These are phyloP conservation scores for Ceratosolen solmsi DNA, from an alignment of 1,140 invertebrate species.

Conservation along the genomic window DNA sequence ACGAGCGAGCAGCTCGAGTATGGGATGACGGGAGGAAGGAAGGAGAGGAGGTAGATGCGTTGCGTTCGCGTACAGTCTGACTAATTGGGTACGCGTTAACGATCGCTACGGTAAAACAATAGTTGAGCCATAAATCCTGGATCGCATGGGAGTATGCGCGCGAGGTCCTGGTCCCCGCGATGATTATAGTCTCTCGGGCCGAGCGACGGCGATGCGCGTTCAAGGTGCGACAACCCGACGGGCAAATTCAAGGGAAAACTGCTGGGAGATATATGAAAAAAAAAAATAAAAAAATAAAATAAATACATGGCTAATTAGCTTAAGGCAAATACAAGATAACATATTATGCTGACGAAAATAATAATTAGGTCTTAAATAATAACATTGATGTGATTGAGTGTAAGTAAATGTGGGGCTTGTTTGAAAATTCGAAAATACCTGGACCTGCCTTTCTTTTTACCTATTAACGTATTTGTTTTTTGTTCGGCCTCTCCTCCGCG, in stretches of 20 bases:
- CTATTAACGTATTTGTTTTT: constrained; percentile 29
- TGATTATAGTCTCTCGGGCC: neutral
- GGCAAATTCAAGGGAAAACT: neutral
- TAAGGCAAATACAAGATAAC: no score
- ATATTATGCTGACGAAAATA: no score
- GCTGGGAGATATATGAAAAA: no score
- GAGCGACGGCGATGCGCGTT: neutral
- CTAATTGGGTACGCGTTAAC: constrained; percentile 54
- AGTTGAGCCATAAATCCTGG: constrained; percentile 48
- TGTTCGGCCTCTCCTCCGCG: no score
- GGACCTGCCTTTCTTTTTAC: neutral
- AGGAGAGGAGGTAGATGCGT: no score
- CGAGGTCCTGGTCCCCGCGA: neutral
- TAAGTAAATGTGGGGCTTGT: neutral
- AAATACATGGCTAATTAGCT: no score
- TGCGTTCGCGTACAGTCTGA: constrained; percentile 1
- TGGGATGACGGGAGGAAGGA: neutral
- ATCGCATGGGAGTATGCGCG: neutral
- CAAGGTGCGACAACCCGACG: neutral
- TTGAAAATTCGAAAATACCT: neutral
- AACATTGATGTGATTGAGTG: neutral
- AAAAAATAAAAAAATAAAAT: no score
- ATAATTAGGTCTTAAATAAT: no score
- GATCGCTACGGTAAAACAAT: constrained; percentile 53
- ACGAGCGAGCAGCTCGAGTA: neutral